Conservation (phyloP, 2,888 invertebrate species). For the Camptogramma bilineatum region DNA sequence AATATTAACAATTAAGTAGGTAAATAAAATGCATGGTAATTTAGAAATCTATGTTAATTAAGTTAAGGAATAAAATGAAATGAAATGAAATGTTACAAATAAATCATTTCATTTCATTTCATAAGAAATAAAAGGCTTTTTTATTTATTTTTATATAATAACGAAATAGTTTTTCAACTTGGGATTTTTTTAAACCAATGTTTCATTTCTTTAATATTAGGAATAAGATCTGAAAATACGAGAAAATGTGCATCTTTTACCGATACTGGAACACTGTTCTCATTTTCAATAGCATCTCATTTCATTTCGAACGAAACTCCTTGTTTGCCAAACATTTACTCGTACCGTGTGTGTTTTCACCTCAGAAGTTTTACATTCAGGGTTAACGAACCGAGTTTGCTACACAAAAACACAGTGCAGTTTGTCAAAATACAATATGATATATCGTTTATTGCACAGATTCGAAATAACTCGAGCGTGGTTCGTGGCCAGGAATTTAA, state of each 20-base stretch:
- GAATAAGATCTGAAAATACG: not conserved
- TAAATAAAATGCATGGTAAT: too few species aligned
- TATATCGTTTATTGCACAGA: constrained; percentile 67
- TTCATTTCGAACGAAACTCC: not conserved
- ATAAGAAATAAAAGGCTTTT: too few species aligned
- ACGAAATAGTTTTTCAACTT: not conserved
- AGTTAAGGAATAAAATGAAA: too few species aligned
- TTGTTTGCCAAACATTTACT: constrained; percentile 18
- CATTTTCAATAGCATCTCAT: not conserved
- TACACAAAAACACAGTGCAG: constrained; percentile 68
- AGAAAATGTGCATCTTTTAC: not conserved
- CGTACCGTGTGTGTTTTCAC: constrained; percentile 31
- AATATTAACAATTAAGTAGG: too few species aligned
- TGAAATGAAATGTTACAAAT: too few species aligned
- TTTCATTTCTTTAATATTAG: not conserved
- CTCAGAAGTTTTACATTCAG: constrained; percentile 30
- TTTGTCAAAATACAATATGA: constrained; percentile 71
- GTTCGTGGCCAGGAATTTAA: constrained; percentile 64
- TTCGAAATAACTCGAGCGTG: constrained; percentile 61
- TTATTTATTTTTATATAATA: too few species aligned
- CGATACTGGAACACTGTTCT: not conserved
- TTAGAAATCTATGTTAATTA: too few species aligned
- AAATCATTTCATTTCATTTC: too few species aligned
- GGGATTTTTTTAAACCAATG: not conserved
- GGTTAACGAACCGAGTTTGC: constrained; percentile 49